These are phyloP conservation scores for Lindbergichthys nudifrons DNA, from an alignment of 2,797 vertebrate species.

Conservation along the genomic window DNA sequence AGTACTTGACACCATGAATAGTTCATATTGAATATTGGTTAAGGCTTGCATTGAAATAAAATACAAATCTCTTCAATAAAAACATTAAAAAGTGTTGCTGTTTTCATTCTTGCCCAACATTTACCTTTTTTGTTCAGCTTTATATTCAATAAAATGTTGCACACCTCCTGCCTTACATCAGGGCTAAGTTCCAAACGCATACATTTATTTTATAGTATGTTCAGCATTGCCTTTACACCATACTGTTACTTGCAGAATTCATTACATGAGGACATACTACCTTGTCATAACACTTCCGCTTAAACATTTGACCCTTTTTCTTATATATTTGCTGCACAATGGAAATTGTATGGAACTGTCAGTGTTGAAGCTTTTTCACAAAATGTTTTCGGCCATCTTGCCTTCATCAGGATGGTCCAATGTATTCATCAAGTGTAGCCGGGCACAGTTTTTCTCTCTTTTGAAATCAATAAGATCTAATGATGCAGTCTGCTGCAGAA, in stretches of 20 bases:
- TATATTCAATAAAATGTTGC: background rate
- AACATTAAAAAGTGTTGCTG: conserved; percentile 12
- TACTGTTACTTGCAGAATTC: too few species aligned
- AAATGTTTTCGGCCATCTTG: background rate
- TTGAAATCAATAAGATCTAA: conserved; percentile 4
- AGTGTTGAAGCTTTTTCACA: background rate
- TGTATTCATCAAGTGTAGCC: background rate
- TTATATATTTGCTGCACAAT: too few species aligned
- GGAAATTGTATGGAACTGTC: too few species aligned
- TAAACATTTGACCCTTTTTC: too few species aligned
- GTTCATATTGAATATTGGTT: conserved; percentile 81
- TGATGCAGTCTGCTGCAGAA: conserved; percentile 18
- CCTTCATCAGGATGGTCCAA: background rate
- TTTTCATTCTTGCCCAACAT: conserved; percentile 11
- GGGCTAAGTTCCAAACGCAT: too few species aligned
- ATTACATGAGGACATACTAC: too few species aligned
- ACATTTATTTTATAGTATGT: too few species aligned
- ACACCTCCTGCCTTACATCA: background rate
- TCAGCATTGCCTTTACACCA: too few species aligned
- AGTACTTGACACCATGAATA: conserved; percentile 63
- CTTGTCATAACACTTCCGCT: too few species aligned
- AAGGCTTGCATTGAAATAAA: conserved; percentile 62
- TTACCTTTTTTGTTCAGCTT: background rate
- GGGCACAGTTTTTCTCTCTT: background rate
- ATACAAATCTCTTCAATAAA: conserved; percentile 67